Base-by-base conservation (phyloP, 2,113 vertebrate species). In the Oreochromis tanganicae region DNA sequence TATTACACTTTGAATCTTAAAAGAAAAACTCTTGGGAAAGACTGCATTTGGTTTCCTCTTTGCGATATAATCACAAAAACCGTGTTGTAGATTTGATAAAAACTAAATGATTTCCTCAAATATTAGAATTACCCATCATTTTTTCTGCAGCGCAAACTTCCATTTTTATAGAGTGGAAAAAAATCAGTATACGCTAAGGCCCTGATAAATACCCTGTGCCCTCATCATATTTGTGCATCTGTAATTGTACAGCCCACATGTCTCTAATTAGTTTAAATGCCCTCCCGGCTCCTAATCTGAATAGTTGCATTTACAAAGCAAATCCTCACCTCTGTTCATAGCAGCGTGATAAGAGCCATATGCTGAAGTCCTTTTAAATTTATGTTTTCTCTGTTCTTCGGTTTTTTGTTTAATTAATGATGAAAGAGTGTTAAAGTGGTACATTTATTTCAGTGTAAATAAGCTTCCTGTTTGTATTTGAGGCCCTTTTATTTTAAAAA, bases 251-350 rank as follows among this genome's bases (percentile, higher is more conserved):
- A 89, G 79, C 82, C 83, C 83, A 80, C 79, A 63, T 87, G 87
- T 21, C 55, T 86, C 71, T 84, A 86, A 88, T 94, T 91, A 89
- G 71, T 80, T 84, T 81, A 90, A 94, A 89, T 85, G 80, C 46
- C 73, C 87, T 83, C 71, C 43, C 14, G 80, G 87, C 89, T 90
- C 12, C 80, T 32, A 80, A 8, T 84, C 84, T 55, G 82, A 88
- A 88, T 79, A 56, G 86, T 87, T 90, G 27, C 57, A 82, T 88
- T 87, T 63, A 38, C 81, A 80, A 57, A 91, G 79, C 79, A 80
- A 80, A 87, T 41, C 63, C 84, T 83, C 56, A 71, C 82, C 55
- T 83, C 83, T 85, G 78, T 80, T 36, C 55, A 48, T 61, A 48
- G 46, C n/a, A 24, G 29, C 5, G 34, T 79, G 73, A 80, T 81